A percentile compares a stretch with the other conserved stretches of the same genome.
phyloP scores from a whole-genome alignment of 2,113 vertebrate genomes.

The Catagonus wagneri region DNA sequence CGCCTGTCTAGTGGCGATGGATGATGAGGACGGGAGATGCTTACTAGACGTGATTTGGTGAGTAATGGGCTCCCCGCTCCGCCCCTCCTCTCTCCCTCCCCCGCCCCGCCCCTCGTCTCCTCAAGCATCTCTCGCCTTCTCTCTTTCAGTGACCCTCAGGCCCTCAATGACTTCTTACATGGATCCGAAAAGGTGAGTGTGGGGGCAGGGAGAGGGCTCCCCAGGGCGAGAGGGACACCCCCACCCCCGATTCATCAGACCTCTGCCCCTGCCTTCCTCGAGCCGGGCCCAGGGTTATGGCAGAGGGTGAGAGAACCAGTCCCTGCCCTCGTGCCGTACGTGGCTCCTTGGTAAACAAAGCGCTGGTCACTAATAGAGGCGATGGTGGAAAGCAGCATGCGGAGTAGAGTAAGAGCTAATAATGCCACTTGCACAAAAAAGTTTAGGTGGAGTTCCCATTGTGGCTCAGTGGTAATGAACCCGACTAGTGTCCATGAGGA shows the following conservation, averaged over 20 bases:
- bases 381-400: background rate
- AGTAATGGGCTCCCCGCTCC: constrained; percentile 76
- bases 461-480: no score
- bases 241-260: background rate
- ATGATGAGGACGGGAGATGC: constrained; percentile 99
- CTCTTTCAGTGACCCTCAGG: constrained; percentile 87
- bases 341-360: background rate
- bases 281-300: background rate
- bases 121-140: constrained; percentile 59
- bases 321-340: background rate
- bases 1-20: constrained; percentile 94
- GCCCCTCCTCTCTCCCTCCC: rapidly evolving
- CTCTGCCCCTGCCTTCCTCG: background rate
- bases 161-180: constrained; percentile 88
- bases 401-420: background rate
- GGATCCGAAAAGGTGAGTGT: constrained; percentile 87
- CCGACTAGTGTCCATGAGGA: no score
- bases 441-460: no score
- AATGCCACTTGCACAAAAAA: background rate
- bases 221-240: background rate
- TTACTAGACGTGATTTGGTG: constrained; percentile 99
- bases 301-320: no score
- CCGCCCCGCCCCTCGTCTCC: background rate
- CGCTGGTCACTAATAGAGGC: background rate
- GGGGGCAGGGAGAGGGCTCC: no score